phyloP scores from a whole-genome alignment of 2,797 vertebrate genomes.

The Gallinago nigripennis region DNA sequence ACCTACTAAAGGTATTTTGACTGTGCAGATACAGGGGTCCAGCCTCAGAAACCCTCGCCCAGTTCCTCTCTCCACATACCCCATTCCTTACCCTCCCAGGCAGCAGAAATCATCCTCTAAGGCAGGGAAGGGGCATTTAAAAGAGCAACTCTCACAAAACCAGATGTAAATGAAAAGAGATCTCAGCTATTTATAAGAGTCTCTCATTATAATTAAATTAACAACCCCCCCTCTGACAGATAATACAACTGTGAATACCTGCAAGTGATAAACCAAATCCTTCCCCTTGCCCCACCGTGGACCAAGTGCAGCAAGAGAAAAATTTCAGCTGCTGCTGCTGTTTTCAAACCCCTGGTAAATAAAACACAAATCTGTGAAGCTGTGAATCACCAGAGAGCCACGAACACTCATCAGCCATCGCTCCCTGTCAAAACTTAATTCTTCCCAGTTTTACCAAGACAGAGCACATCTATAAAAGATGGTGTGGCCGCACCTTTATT shows the following conservation, averaged over 20 bases:
- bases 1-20: not conserved
- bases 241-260: not conserved
- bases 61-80: fast-evolving
- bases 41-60: not conserved
- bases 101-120: not conserved
- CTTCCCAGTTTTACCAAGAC: not conserved
- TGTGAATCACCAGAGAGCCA: not conserved
- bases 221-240: not conserved
- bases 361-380: not conserved
- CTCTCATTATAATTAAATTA: not conserved
- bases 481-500: not conserved
- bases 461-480: not conserved
- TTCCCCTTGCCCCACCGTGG: not conserved
- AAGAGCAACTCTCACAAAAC: not conserved
- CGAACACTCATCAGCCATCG: not conserved
- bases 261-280: not conserved
- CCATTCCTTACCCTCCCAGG: not conserved
- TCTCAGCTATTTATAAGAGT: not conserved
- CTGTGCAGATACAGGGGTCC: not conserved
- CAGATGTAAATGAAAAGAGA: not conserved
- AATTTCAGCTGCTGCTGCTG: not conserved
- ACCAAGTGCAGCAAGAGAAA: not conserved
- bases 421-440: not conserved
- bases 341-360: not conserved
- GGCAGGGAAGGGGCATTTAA: not conserved